Base-by-base conservation (phyloP, 2,797 vertebrate species). In the Pempheris klunzingeri region DNA sequence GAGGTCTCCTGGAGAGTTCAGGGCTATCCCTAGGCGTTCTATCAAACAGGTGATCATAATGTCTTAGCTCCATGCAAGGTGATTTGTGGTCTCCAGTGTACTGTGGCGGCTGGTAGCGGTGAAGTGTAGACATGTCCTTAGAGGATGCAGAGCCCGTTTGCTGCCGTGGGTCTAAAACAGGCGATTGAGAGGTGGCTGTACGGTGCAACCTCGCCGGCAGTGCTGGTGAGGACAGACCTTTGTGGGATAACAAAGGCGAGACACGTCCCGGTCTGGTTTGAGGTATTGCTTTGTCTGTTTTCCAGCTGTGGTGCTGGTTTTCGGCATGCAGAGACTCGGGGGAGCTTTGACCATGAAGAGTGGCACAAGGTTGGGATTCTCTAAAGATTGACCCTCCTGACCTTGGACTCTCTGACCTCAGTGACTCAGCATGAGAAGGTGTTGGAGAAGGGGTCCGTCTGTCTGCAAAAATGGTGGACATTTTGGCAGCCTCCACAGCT, bases 391-490 rank as follows among this genome's bases (percentile, higher is more conserved):
- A 20, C 4, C 61, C 32, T 22, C 60, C 74, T 12, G 20, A 39
- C 26, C 36, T 85, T n/a, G 90, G 85, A 85, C 89, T 92, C 20
- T 92, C 88, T 5, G 90, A 84, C 12, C 66, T 81, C 30, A 71
- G 28, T 1, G 86, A 90, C 28, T 94, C 93, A 0, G 57, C 36
- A 3, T 84, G 86, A 47, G 90, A 91, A 30, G 74, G 73, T 7
- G 88, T 82, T 6, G 92, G 93, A 14, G 91, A 95, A 1, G 90
- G 85, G 65, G 83, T 87, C 12, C 70, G 78, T 39, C 82, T 85
- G 20, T 90, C 92, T 36, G 87, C 77, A 66, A 89, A 89, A n/a
- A 78, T 15, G 5, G 46, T 64, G 26, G 91, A 94, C 38, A 90
- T 20, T 30, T 77, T 92, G 50, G 80, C 73, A 8, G 92, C 89